These are phyloP conservation scores for Rattus rattus DNA, from an alignment of 2,113 vertebrate genomes.

Conservation along the genomic window DNA sequence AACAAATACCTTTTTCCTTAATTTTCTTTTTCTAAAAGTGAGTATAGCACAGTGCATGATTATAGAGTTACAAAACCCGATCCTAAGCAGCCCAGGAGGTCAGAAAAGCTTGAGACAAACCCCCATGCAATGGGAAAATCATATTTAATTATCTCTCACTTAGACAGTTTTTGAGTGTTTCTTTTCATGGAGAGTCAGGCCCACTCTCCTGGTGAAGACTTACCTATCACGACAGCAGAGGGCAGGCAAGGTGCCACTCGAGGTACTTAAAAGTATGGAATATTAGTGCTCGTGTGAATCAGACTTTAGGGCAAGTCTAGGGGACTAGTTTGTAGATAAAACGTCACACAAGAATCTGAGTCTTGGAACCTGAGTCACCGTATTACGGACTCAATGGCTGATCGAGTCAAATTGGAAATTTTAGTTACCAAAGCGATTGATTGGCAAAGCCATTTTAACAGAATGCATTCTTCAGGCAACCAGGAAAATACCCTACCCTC, in stretches of 20 bases:
- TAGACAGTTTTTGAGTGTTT: background rate
- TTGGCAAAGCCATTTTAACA: background rate
- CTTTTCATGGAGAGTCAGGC: background rate
- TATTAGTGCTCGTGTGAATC: background rate
- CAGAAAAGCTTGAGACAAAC: background rate
- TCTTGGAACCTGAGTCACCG: background rate
- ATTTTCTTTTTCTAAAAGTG: constrained; percentile 7
- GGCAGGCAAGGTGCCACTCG: background rate
- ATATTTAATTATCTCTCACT: background rate
- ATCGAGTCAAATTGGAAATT: background rate
- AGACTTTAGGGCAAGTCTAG: background rate
- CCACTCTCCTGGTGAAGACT: background rate
- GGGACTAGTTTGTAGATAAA: background rate
- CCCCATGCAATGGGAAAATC: background rate
- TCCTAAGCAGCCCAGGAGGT: background rate
- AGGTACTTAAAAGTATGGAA: background rate
- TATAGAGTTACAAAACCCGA: background rate
- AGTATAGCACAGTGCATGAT: background rate
- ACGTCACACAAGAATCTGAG: background rate
- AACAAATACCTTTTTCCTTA: background rate
- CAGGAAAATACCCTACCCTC: background rate
- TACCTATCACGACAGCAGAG: background rate
- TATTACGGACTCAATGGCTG: background rate
- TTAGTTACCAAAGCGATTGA: background rate
- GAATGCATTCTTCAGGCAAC: background rate